Evolutionary conservation across 2,888 invertebrate species (phyloP), one percentile per base, ranked within the genome.

Genomic region (Neoaliturus tenellus): DNA sequence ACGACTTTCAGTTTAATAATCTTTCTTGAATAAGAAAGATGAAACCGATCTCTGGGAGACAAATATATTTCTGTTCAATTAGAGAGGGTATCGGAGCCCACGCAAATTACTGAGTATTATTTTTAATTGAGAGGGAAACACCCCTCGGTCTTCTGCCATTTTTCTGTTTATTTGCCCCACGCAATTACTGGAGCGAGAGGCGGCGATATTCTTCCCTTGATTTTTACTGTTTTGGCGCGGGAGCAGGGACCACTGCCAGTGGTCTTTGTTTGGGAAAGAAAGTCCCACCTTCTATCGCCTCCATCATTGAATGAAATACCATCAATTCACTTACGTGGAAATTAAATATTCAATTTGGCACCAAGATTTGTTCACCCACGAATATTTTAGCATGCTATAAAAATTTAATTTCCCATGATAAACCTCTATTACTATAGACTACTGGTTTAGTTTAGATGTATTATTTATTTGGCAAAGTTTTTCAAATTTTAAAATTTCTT

Each of bases 181-280:
- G 71, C 69, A 81, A 81, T 81, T 81, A 81, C 81, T 81, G 80
- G 73, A 71, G 75, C 20, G 39, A 31, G 73, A 73, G 51, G 81
- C 39, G 81, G 81, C 55, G 81, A 84, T 83, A 83, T 84, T 75
- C 81, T 75, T 81, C 81, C 71, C 67, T 58, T 23, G 41, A 75
- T 75, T 81, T 81, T 81, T 81, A 12, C 69, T 35, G 41, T 81
- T 81, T 69, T 67, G 71, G 81, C 81, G 48, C 69, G 51, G 51
- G 44, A 62, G 31, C 33, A 71, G 81, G 81, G 69, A 81, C 81
- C 20, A 69, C 20, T 81, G 81, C 81, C 81, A 81, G 81, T 69
- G 51, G 28, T 67, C 81, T 69, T 81, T 81, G 81, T 81, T 81
- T 23, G 25, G 14, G 23, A 69, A 69, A 39, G 69, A 81, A 81